These are phyloP conservation scores for Pterostichus madidus DNA, from an alignment of 2,888 invertebrate species.

Conservation along the genomic window DNA sequence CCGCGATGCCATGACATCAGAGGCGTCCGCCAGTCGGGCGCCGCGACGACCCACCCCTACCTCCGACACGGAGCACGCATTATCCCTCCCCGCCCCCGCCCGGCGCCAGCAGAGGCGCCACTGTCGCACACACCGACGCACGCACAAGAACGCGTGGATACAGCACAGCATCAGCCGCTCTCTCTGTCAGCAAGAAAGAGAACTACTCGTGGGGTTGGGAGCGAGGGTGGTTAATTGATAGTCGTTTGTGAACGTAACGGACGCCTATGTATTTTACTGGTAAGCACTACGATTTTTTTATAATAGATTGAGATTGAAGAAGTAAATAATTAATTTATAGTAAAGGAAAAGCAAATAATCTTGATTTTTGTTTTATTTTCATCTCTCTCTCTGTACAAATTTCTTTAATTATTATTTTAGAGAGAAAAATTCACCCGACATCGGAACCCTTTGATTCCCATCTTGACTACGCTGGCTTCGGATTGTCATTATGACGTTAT, in stretches of 20 bases:
- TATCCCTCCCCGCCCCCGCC: slow-evolving; percentile 62
- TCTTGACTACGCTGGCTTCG: too few relatives aligned
- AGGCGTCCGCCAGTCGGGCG: slow-evolving; percentile 72
- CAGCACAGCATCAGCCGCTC: slow-evolving; percentile 37
- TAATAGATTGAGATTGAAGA: slow-evolving; percentile 14
- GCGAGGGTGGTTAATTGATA: slow-evolving; percentile 50
- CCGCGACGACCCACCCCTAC: slow-evolving; percentile 68
- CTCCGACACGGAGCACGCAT: slow-evolving; percentile 7
- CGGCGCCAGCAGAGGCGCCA: slow-evolving; percentile 24
- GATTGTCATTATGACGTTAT: too few relatives aligned
- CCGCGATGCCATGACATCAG: slow-evolving; percentile 66
- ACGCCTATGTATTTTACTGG: slow-evolving; percentile 51
- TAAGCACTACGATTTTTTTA: slow-evolving; percentile 52
- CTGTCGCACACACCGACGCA: slow-evolving; percentile 31
- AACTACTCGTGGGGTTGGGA: not conserved
- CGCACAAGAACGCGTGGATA: slow-evolving; percentile 1
- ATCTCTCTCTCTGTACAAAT: not conserved
- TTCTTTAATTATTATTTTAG: too few relatives aligned
- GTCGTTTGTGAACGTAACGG: slow-evolving; percentile 54
- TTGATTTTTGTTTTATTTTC: slow-evolving; percentile 14
- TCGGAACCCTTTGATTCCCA: too few relatives aligned
- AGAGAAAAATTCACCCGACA: too few relatives aligned
- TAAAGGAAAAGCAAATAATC: slow-evolving; percentile 25
- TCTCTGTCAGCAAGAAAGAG: slow-evolving; percentile 1
- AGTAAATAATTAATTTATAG: slow-evolving; percentile 46